A percentile compares a stretch with the other conserved stretches of the same genome.
Evolutionary conservation across 2,797 vertebrate genomes (phyloP).

Genomic region (Catharus ustulatus): DNA sequence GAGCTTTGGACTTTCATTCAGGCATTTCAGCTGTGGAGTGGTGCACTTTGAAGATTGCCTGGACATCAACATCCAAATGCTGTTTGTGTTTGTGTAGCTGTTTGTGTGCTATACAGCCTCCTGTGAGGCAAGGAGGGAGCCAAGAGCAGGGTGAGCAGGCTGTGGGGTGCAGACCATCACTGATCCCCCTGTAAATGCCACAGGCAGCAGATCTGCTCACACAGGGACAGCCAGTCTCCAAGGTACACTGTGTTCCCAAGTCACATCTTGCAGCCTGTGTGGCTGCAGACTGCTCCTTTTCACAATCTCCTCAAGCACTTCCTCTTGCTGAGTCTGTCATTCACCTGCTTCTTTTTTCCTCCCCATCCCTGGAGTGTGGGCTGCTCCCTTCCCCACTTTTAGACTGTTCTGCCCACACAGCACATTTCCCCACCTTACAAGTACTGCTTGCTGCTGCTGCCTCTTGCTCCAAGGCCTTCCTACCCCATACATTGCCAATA

Average conservation of each 20-base stretch:
- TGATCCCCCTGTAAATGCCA: not conserved
- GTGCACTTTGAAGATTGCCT: not conserved
- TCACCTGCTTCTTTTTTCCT: not conserved
- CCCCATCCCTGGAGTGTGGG: not conserved
- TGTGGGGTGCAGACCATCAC: accelerated
- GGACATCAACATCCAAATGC: not conserved
- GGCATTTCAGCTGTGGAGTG: not conserved
- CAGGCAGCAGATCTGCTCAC: not conserved
- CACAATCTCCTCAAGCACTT: slow-evolving; percentile 19
- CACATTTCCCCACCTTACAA: not conserved
- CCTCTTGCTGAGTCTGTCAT: not conserved
- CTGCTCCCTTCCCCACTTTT: not conserved
- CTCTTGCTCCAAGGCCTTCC: not conserved
- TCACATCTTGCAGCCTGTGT: not conserved
- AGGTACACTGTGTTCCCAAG: not conserved
- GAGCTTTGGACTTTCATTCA: slow-evolving; percentile 1
- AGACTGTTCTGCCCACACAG: not conserved
- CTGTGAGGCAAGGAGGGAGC: not conserved
- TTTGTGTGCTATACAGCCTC: not conserved
- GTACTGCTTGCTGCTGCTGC: not conserved
- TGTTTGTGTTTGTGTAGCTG: not conserved
- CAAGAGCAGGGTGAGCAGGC: not conserved
- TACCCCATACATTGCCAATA: not conserved
- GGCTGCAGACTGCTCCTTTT: not conserved
- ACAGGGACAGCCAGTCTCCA: not conserved